A percentile compares a stretch with the other conserved stretches of the same genome.
Conservation (phyloP, 2,797 vertebrate genomes). For the Enoplosus armatus region DNA sequence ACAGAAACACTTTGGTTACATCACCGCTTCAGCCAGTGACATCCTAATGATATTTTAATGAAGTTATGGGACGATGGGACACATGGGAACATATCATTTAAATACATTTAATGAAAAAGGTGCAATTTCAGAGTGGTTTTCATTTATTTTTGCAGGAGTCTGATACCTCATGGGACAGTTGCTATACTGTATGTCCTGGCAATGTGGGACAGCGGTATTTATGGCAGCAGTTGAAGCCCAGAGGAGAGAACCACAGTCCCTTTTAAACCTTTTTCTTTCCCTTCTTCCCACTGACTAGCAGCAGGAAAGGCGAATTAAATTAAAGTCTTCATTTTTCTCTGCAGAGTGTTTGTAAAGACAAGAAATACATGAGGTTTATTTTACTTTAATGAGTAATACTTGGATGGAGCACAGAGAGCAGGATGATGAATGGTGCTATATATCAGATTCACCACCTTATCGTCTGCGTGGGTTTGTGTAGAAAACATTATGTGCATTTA, state of each 20-base stretch:
- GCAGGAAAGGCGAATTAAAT: slow-evolving; percentile 37
- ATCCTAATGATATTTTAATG: slow-evolving; percentile 41
- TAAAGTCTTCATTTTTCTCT: slow-evolving; percentile 18
- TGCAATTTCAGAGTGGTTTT: slow-evolving; percentile 2
- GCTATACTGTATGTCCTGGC: neutral
- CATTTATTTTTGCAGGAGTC: slow-evolving; percentile 8
- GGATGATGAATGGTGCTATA: slow-evolving; percentile 45
- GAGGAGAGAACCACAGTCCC: slow-evolving; percentile 1
- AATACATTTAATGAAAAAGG: slow-evolving; percentile 43
- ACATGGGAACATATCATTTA: slow-evolving; percentile 19
- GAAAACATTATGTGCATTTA: slow-evolving; percentile 40
- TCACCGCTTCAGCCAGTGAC: neutral
- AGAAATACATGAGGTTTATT: slow-evolving; percentile 8
- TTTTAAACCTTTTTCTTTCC: slow-evolving; percentile 11
- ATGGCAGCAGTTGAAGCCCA: slow-evolving; percentile 12
- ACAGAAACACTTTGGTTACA: slow-evolving; percentile 15
- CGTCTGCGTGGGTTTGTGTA: slow-evolving; percentile 33
- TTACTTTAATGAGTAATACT: slow-evolving; percentile 45
- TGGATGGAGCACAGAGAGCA: slow-evolving; percentile 25
- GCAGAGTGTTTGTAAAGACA: slow-evolving; percentile 8
- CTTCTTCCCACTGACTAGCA: neutral
- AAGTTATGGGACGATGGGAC: slow-evolving; percentile 12
- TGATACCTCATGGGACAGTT: neutral
- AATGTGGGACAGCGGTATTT: slow-evolving; percentile 8
- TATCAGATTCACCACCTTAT: slow-evolving; percentile 41